Evolutionary conservation across 2,888 invertebrate genomes (phyloP), one percentile per base, ranked within the genome.

Genomic region (Adelphocoris suturalis): DNA sequence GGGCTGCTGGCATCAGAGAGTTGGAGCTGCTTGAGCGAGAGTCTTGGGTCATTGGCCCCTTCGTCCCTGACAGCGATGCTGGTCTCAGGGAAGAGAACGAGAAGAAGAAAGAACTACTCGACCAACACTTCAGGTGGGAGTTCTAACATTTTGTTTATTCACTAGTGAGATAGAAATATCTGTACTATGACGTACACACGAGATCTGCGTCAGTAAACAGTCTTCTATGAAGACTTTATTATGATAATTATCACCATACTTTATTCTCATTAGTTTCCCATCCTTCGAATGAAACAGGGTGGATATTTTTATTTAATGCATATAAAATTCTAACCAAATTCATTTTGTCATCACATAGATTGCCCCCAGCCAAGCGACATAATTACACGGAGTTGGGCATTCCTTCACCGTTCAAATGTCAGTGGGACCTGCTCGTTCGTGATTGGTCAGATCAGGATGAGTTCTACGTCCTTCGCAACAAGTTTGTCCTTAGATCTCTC

Each of bases 331-430:
- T 37, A 37, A 37, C 37, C 37, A 37, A 37, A 4, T 37, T 4
- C 37, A 37, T 37, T 37, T 11, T 52, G 11, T 52, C 16, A 16
- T 52, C 23, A 68, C 92, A 90, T 92, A 95, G 94, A 91, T 93
- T 95, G 91, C 98, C 99, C 13, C 97, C 98, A 7, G 97, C 97
- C 92, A 98, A 97, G 94, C 94, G 98, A 90, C 95, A 96, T 0
- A 98, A 98, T 93, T 98, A 95, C 93, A 94, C 94, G 0, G 98
- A 97, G 93, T 94, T 97, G 75, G 96, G 96, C 1, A 95, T 97
- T 68, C 94, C 94, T 5, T 96, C 96, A 92, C 98, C 99, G 0
- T 98, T 98, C 93, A 93, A 93, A 85, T 96, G 95, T 92, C 96
- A 96, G 5, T 98, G 98, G 97, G 93, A 94, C 85, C 93, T 95